Base-by-base conservation (phyloP, 2,888 invertebrate genomes). In the Actias luna region DNA sequence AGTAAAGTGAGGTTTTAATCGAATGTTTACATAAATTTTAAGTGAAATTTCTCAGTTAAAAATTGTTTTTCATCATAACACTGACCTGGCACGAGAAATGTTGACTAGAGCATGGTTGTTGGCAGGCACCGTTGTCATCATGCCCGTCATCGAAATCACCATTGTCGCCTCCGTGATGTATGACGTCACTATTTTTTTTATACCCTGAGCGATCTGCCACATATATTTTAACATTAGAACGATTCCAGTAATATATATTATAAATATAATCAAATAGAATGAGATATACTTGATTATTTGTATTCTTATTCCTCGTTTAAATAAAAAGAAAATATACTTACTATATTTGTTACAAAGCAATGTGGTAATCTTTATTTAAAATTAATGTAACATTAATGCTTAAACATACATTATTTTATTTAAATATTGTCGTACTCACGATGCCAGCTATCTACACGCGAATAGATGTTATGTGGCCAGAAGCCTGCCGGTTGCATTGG, bases 31-130 rank as follows among this genome's bases (percentile, higher is more conserved):
- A n/a, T n/a, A n/a, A n/a, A n/a, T n/a, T n/a, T n/a, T n/a, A 18
- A 1, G 18, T 42, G 2, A 8, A 18, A 18, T 18, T n/a, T 18
- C 18, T 0, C 18, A 18, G n/a, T 22, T 12, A 25, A 25, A 25
- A 1, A 25, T 22, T 10, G 12, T 50, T 25, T 3, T 50, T n/a
- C n/a, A 29, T 29, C 25, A 5, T 58, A 58, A 39, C 31, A 61
- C 65, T 72, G 70, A 91, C 92, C 85, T 90, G 90, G 67, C 92
- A 92, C 1, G 89, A 87, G 68, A 92, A 92, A 64, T 87, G 84
- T 55, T 84, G 79, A 63, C 77, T 74, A 22, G 77, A 77, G 65
- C 92, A 92, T 10, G 86, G 87, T 61, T 82, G 72, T 55, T 79
- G 75, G 66, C 92, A 91, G 42, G 82, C 74, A 63, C 85, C 76